Conservation (phyloP, 2,888 invertebrate species). For the Pecten maximus region DNA sequence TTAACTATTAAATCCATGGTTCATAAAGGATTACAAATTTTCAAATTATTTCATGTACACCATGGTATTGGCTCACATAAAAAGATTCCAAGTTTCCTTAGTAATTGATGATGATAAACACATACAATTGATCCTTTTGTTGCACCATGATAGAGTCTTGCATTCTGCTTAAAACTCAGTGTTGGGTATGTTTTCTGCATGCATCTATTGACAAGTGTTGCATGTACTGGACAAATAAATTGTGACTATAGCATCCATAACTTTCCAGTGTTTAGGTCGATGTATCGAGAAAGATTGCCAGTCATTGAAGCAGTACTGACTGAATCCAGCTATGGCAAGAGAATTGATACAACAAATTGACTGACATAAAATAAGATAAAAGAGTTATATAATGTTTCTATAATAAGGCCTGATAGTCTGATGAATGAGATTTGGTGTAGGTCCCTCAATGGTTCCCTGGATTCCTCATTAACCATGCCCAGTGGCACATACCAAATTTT, state of each 20-base stretch:
- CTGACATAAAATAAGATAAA: neutral
- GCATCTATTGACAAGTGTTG: neutral
- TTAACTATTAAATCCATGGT: neutral
- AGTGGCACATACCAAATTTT: neutral
- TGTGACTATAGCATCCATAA: neutral
- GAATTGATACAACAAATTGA: neutral
- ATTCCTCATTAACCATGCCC: neutral
- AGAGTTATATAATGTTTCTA: constrained; percentile 22
- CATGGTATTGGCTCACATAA: neutral
- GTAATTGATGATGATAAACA: neutral
- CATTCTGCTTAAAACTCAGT: neutral
- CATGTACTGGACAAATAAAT: constrained; percentile 13
- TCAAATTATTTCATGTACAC: neutral
- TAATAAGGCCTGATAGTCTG: neutral
- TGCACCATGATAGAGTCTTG: neutral
- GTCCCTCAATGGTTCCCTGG: neutral
- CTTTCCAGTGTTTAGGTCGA: neutral
- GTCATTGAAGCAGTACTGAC: neutral
- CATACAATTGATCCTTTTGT: neutral
- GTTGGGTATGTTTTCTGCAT: neutral
- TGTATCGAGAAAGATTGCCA: neutral
- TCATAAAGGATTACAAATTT: neutral
- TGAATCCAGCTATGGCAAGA: neutral
- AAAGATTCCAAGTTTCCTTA: neutral
- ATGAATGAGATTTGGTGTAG: neutral